Evolutionary conservation across 2,113 vertebrate species (phyloP).

Genomic region (Notiomystis cincta): DNA sequence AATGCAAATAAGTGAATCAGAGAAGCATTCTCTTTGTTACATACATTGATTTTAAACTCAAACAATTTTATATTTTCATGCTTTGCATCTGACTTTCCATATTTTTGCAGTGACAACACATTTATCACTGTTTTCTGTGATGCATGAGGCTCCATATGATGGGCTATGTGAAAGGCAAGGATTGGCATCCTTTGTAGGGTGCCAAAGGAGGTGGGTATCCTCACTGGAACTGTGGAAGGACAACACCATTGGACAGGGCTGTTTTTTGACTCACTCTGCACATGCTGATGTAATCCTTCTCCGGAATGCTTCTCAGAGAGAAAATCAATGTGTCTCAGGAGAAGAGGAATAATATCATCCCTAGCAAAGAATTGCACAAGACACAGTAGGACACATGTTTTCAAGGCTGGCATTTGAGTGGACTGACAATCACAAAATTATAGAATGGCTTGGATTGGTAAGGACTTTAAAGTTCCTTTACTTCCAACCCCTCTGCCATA

Average conservation of each 20-base stretch:
- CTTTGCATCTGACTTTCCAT: neutral
- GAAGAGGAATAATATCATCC: neutral
- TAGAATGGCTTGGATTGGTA: neutral
- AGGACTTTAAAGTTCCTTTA: neutral
- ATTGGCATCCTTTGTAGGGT: neutral
- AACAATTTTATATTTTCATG: neutral
- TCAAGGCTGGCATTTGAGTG: neutral
- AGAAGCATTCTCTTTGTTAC: neutral
- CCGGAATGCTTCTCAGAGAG: neutral
- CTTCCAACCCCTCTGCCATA: neutral
- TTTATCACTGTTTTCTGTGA: neutral
- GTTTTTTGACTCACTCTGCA: neutral
- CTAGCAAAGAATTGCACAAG: neutral
- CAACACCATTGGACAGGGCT: neutral
- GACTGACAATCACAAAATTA: neutral
- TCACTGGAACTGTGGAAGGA: neutral
- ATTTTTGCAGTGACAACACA: neutral
- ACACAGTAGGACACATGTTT: neutral
- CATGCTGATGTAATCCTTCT: neutral
- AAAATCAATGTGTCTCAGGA: neutral
- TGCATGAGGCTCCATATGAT: neutral
- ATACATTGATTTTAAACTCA: neutral
- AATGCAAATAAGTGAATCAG: slow-evolving; percentile 11
- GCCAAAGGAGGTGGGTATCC: neutral
- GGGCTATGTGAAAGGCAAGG: neutral